Evolutionary conservation across 1,140 invertebrate species (phyloP).

Genomic region (Platyscapa corneri): DNA sequence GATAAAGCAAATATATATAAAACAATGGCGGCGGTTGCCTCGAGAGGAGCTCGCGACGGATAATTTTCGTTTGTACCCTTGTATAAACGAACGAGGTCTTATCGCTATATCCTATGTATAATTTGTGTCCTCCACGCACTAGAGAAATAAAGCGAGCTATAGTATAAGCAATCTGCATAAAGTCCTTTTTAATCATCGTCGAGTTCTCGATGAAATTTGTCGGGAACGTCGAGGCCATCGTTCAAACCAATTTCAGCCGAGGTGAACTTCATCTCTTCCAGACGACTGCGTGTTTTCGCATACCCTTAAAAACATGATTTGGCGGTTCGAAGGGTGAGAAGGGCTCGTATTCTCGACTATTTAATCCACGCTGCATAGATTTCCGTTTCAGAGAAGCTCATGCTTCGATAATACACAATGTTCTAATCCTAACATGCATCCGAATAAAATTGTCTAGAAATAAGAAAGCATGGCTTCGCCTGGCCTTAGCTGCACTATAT

Average conservation of each 20-base stretch:
- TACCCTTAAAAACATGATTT: neutral
- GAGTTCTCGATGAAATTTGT: neutral
- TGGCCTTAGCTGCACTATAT: too few relatives aligned
- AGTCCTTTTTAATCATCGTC: conserved; percentile 46
- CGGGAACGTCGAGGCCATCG: neutral
- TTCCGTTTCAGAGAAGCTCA: neutral
- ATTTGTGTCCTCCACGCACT: neutral
- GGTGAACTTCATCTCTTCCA: conserved; percentile 43
- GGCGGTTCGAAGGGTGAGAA: too few relatives aligned
- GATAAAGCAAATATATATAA: neutral
- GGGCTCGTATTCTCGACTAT: neutral
- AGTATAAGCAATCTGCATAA: conserved; percentile 37
- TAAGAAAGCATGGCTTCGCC: too few relatives aligned
- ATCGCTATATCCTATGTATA: neutral
- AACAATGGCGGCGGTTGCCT: neutral
- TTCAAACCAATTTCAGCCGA: conserved; percentile 41
- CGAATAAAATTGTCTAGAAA: neutral
- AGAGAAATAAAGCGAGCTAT: neutral
- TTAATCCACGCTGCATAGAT: neutral
- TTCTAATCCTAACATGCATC: neutral
- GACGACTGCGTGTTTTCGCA: conserved; percentile 15
- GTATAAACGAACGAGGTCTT: neutral
- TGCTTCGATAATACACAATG: neutral
- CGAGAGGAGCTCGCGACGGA: too few relatives aligned
- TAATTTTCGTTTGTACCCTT: neutral